phyloP scores from a whole-genome alignment of 2,888 invertebrate genomes.

The Ganaspis brasiliensis region DNA sequence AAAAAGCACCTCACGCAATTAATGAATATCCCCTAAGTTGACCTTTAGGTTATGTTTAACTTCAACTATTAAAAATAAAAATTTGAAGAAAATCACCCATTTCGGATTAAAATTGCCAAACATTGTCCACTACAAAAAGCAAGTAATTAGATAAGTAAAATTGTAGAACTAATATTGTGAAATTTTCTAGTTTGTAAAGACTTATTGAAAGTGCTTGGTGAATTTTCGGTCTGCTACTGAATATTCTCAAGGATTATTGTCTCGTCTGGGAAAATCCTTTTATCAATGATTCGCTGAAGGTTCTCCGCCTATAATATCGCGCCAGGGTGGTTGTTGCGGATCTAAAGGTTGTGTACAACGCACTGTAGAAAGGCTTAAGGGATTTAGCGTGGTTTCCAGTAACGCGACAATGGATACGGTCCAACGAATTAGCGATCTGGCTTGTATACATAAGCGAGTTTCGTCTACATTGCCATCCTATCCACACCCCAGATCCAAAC shows the following conservation, averaged over 20 bases:
- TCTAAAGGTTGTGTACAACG: slow-evolving; percentile 51
- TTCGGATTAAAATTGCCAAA: too few species aligned
- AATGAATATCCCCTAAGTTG: too few species aligned
- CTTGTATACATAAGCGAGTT: slow-evolving; percentile 50
- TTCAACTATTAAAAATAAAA: too few species aligned
- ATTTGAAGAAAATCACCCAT: too few species aligned
- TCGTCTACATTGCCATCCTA: slow-evolving; percentile 13
- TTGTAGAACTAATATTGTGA: too few species aligned
- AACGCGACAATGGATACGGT: slow-evolving; percentile 58
- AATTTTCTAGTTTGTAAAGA: too few species aligned
- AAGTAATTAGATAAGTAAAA: too few species aligned
- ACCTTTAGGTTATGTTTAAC: too few species aligned
- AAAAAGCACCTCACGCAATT: too few species aligned
- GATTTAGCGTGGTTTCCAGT: slow-evolving; percentile 59
- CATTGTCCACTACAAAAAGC: too few species aligned
- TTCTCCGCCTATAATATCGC: slow-evolving; percentile 41
- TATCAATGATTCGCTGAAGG: slow-evolving; percentile 43
- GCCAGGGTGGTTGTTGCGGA: slow-evolving; percentile 37
- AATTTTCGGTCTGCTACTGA: background rate
- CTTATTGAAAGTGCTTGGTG: background rate
- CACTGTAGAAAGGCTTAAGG: slow-evolving; percentile 54
- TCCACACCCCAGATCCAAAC: slow-evolving; percentile 26
- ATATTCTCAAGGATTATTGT: slow-evolving; percentile 4
- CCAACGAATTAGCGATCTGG: slow-evolving; percentile 60
- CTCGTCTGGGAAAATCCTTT: slow-evolving; percentile 36